Evolutionary conservation across 2,888 invertebrate genomes (phyloP).

Genomic region (Ochropleura plecta): DNA sequence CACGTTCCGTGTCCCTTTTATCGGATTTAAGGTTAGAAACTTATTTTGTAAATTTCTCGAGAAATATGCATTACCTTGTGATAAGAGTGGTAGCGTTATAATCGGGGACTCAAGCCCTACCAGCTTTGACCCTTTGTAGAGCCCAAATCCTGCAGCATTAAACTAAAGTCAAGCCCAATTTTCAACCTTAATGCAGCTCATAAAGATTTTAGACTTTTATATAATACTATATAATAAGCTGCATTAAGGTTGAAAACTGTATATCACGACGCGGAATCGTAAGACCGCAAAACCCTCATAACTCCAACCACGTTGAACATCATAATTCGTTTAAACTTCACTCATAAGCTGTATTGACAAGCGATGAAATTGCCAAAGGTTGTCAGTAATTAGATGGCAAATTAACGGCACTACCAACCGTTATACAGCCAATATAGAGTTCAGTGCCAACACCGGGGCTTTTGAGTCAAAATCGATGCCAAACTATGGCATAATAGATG

Average conservation of each 20-base stretch:
- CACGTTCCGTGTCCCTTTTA: too few species aligned
- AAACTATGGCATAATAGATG: constrained; percentile 44
- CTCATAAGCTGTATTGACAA: constrained; percentile 37
- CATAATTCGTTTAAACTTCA: constrained; percentile 32
- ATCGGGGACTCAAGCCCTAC: too few species aligned
- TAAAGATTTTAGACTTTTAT: too few species aligned
- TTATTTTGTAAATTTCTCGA: too few species aligned
- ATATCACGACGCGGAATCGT: background rate
- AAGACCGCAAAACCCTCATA: background rate
- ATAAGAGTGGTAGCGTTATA: too few species aligned
- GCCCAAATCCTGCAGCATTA: too few species aligned
- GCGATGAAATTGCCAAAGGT: constrained; percentile 39
- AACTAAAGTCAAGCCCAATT: too few species aligned
- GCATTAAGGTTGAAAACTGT: background rate
- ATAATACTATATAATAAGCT: background rate
- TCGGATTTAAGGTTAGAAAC: too few species aligned
- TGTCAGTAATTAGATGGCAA: constrained; percentile 59
- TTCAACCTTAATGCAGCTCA: too few species aligned
- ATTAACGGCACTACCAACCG: constrained; percentile 49
- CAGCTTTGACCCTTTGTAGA: too few species aligned
- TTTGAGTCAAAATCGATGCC: constrained; percentile 40
- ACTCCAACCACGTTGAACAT: background rate
- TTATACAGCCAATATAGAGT: constrained; percentile 28
- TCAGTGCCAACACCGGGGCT: constrained; percentile 57
- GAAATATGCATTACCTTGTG: too few species aligned